Evolutionary conservation across 1,140 invertebrate genomes (phyloP).

Genomic region (Calephelis nemesis): DNA sequence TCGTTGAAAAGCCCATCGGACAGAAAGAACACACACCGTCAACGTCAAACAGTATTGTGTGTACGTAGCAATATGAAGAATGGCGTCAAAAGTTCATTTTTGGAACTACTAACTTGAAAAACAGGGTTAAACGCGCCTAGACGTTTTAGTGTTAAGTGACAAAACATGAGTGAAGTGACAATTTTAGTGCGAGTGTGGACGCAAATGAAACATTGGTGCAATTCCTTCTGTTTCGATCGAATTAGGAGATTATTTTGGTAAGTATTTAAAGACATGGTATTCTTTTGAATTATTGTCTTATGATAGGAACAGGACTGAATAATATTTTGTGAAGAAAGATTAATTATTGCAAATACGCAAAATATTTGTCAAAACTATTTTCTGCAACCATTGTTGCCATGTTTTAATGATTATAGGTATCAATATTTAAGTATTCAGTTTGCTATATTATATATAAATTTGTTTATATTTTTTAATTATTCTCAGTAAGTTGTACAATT

Average conservation of each 20-base stretch:
- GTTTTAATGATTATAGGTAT: too few species aligned
- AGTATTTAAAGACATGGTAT: slow-evolving; percentile 6
- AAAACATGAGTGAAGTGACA: slow-evolving; percentile 17
- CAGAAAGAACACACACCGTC: slow-evolving; percentile 40
- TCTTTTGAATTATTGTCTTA: slow-evolving; percentile 11
- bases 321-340: neutral
- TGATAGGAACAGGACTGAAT: neutral
- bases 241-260: slow-evolving; percentile 15
- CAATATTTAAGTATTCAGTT: too few species aligned
- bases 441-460: too few species aligned
- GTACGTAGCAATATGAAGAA: slow-evolving; percentile 71
- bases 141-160: slow-evolving; percentile 18
- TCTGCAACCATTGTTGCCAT: too few species aligned
- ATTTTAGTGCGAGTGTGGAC: slow-evolving; percentile 21
- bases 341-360: neutral
- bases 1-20: slow-evolving; percentile 33
- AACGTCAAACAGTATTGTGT: slow-evolving; percentile 55
- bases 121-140: slow-evolving; percentile 42
- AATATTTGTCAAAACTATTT: too few species aligned
- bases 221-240: slow-evolving; percentile 1
- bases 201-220: slow-evolving; percentile 10
- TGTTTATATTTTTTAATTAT: too few species aligned
- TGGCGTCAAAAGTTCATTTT: slow-evolving; percentile 69
- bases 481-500: too few species aligned
- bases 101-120: slow-evolving; percentile 48